Evolutionary conservation across 2,797 vertebrate genomes (phyloP).

Genomic region (Pristis pectinata): DNA sequence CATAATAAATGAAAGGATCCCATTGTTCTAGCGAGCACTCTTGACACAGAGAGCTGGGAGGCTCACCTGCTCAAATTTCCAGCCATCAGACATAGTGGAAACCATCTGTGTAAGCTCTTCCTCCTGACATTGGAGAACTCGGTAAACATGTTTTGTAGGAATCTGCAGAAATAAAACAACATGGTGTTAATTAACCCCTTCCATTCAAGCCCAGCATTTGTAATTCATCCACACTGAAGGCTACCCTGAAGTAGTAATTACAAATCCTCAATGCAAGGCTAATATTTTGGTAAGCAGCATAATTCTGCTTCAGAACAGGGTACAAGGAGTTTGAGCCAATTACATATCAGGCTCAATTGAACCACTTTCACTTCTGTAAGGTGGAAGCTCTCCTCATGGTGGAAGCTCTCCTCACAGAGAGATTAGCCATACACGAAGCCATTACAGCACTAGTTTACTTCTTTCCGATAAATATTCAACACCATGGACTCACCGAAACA

Average conservation of each 20-base stretch:
- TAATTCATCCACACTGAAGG: background rate
- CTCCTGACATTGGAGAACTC: conserved; percentile 77
- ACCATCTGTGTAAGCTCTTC: conserved; percentile 98
- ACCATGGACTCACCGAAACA: background rate
- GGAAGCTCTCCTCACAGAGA: background rate
- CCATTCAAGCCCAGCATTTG: background rate
- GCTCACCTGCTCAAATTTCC: conserved; percentile 60
- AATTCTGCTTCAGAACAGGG: background rate
- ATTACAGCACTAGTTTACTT: background rate
- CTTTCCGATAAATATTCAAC: background rate
- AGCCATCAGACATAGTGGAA: conserved; percentile 95
- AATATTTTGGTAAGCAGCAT: background rate
- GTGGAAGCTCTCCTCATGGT: background rate
- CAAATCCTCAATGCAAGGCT: background rate
- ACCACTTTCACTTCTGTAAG: background rate
- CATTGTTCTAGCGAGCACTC: background rate
- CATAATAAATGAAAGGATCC: background rate
- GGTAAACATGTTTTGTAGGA: conserved; percentile 71
- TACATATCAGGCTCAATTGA: background rate
- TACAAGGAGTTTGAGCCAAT: background rate
- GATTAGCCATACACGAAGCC: background rate
- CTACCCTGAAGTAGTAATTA: background rate
- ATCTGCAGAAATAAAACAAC: conserved; percentile 57
- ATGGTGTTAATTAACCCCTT: background rate
- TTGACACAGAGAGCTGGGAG: too few relatives aligned